Evolutionary conservation across 2,888 invertebrate species (phyloP).

Genomic region (Volucella zonaria): DNA sequence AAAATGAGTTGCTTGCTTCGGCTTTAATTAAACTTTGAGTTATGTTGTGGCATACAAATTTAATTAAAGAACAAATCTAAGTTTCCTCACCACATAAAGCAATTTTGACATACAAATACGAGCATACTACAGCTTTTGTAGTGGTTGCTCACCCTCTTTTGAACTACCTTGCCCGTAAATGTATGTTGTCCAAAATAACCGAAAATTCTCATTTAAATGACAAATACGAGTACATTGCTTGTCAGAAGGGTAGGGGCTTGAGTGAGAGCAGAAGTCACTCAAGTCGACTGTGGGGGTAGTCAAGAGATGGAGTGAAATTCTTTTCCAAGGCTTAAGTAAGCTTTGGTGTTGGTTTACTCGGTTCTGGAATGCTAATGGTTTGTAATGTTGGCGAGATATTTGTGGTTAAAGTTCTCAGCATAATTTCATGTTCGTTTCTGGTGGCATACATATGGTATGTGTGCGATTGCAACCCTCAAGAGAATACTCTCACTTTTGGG

Average conservation of each 20-base stretch:
- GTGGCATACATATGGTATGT: not conserved
- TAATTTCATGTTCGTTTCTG: constrained; percentile 33
- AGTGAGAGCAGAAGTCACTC: constrained; percentile 16
- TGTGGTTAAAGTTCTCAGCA: constrained; percentile 51
- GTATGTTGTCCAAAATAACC: constrained; percentile 21
- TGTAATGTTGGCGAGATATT: constrained; percentile 30
- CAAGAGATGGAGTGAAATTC: not conserved
- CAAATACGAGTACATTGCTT: constrained; percentile 35
- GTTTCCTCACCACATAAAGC: constrained; percentile 4
- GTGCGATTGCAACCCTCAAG: not conserved
- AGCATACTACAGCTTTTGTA: too few relatives aligned
- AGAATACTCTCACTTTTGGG: constrained; percentile 19
- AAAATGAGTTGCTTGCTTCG: constrained; percentile 19
- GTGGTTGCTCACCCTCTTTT: not conserved
- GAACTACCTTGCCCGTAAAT: not conserved
- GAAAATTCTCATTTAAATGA: constrained; percentile 45
- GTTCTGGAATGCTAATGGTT: constrained; percentile 18
- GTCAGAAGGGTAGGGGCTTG: not conserved
- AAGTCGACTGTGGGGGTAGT: not conserved
- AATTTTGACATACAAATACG: not conserved
- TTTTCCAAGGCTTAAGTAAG: constrained; percentile 14
- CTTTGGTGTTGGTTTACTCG: constrained; percentile 14
- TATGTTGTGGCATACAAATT: constrained; percentile 14
- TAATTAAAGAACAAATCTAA: constrained; percentile 19
- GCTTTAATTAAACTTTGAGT: constrained; percentile 33